These are phyloP conservation scores for Leguminivora glycinivorella DNA, from an alignment of 1,140 invertebrate species.

Conservation along the genomic window DNA sequence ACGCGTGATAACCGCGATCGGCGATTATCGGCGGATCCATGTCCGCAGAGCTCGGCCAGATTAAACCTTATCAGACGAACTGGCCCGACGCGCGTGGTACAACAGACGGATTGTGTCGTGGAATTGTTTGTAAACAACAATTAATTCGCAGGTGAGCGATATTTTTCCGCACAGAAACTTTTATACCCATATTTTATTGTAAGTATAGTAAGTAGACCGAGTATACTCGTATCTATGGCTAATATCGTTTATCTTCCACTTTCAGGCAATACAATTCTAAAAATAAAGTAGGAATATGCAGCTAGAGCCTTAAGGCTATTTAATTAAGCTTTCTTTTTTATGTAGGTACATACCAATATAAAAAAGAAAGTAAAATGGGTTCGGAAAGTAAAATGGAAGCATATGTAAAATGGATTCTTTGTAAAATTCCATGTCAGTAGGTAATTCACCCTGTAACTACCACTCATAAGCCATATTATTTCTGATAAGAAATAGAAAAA, in stretches of 20 bases:
- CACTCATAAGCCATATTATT: slow-evolving; percentile 37
- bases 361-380: no score
- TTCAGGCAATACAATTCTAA: no score
- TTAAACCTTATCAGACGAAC: slow-evolving; percentile 2
- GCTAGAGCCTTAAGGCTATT: no score
- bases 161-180: background rate
- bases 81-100: slow-evolving; percentile 18
- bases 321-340: no score
- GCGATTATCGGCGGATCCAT: slow-evolving; percentile 63
- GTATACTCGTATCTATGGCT: no score
- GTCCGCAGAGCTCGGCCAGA: slow-evolving; percentile 33
- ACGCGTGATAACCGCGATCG: slow-evolving; percentile 70
- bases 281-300: no score
- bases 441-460: background rate
- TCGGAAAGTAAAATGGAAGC: no score
- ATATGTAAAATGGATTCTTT: no score
- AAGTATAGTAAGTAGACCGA: no score
- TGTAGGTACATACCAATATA: no score
- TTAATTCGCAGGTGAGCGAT: slow-evolving; percentile 1
- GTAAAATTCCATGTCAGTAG: slow-evolving; percentile 20
- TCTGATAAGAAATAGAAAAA: slow-evolving; percentile 50
- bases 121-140: slow-evolving; percentile 25
- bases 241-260: no score
- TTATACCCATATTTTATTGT: background rate
- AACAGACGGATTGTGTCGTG: background rate